phyloP scores from a whole-genome alignment of 2,888 invertebrate species.

The Erynnis tages region DNA sequence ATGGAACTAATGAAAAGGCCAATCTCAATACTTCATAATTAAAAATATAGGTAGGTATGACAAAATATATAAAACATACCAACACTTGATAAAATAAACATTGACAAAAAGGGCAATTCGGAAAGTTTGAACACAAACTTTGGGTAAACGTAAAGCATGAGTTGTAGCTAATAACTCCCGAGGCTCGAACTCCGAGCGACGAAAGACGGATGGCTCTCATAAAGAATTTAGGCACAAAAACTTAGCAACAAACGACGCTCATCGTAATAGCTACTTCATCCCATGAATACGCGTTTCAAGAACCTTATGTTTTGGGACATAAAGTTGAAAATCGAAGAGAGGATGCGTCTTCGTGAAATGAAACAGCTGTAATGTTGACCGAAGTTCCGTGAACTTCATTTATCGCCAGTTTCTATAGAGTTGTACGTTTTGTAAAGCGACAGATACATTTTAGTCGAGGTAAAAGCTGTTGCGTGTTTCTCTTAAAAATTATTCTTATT shows the following conservation, averaged over 20 bases:
- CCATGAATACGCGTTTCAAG: too few relatives aligned
- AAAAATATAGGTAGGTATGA: too few relatives aligned
- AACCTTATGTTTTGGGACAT: too few relatives aligned
- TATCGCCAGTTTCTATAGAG: background rate
- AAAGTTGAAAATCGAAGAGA: too few relatives aligned
- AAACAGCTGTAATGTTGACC: slow-evolving; percentile 13
- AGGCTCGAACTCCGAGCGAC: slow-evolving; percentile 4
- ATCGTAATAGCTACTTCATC: too few relatives aligned
- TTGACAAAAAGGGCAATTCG: background rate
- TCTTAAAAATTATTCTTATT: too few relatives aligned
- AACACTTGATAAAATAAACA: background rate
- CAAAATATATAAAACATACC: too few relatives aligned
- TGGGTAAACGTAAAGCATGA: slow-evolving; percentile 10
- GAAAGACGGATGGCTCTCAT: slow-evolving; percentile 22
- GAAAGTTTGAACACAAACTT: background rate
- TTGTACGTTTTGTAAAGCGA: background rate
- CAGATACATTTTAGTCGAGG: too few relatives aligned
- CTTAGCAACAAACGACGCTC: slow-evolving; percentile 17
- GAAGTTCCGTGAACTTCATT: slow-evolving; percentile 18
- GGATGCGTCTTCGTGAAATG: too few relatives aligned
- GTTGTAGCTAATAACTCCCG: slow-evolving; percentile 10
- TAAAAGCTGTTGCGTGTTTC: too few relatives aligned
- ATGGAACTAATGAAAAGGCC: background rate
- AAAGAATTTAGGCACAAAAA: slow-evolving; percentile 24
- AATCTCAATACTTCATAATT: background rate